Percentiles rank a stretch among this genome's conserved stretches.
Conservation (phyloP, 64 coral and sea anemone species). For the Pocillopora damicornis region DNA sequence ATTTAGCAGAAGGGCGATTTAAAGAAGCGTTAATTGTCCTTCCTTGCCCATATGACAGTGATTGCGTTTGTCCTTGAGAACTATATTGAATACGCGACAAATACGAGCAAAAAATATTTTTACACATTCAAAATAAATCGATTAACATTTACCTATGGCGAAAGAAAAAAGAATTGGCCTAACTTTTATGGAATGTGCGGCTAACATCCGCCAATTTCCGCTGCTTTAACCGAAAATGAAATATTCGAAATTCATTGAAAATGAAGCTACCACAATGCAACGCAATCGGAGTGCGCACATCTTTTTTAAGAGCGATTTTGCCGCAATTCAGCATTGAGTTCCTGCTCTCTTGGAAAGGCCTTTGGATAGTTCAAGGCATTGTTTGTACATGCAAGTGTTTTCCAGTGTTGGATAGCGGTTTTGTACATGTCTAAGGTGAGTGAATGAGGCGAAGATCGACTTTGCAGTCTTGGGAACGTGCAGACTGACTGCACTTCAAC, state of each 20-base stretch:
- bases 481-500: conserved; percentile 16
- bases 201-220: no score
- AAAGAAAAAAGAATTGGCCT: no score
- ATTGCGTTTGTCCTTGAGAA: no score
- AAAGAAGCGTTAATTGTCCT: background rate
- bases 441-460: conserved; percentile 14
- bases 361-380: conserved; percentile 25
- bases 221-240: no score
- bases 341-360: conserved; percentile 42
- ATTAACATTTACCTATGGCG: no score
- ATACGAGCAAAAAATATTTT: no score
- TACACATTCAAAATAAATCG: no score
- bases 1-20: background rate
- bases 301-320: background rate
- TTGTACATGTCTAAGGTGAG: conserved; percentile 42
- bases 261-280: no score
- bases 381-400: conserved; percentile 27
- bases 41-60: background rate
- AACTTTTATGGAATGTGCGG: no score
- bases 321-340: conserved; percentile 6
- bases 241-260: no score
- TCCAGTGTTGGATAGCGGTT: conserved; percentile 43
- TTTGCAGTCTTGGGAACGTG: conserved; percentile 29
- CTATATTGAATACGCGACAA: no score
- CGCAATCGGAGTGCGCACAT: no score